Percentiles rank a stretch among this genome's conserved stretches.
Evolutionary conservation across 2,888 invertebrate species (phyloP).

Genomic region (Megastigmus dorsalis): DNA sequence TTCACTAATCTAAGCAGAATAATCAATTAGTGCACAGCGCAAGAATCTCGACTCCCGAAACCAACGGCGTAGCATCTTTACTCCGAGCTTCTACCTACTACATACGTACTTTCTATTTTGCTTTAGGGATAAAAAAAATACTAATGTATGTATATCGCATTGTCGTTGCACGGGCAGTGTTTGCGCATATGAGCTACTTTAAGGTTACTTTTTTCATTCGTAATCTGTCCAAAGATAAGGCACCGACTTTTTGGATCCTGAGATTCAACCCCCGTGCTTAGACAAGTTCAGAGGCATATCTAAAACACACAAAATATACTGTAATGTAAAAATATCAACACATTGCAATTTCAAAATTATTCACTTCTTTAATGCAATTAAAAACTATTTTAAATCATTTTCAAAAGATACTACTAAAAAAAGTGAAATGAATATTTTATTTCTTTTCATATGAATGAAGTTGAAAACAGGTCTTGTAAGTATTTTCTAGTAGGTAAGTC

Average conservation of each 20-base stretch:
- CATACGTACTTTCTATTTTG: slow-evolving; percentile 62
- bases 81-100: slow-evolving; percentile 66
- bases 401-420: too few relatives aligned
- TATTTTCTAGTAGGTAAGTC: too few relatives aligned
- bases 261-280: slow-evolving; percentile 83
- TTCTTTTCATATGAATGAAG: too few relatives aligned
- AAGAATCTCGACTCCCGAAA: slow-evolving; percentile 28
- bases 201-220: slow-evolving; percentile 44
- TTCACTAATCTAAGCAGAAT: slow-evolving; percentile 41
- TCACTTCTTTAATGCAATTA: too few relatives aligned
- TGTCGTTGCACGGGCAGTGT: slow-evolving; percentile 74
- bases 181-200: slow-evolving; percentile 60
- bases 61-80: slow-evolving; percentile 46
- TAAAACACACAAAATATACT: slow-evolving; percentile 76
- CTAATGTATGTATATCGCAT: slow-evolving; percentile 70
- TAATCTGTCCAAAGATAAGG: slow-evolving; percentile 65
- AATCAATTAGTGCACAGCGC: slow-evolving; percentile 14
- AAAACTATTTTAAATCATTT: too few relatives aligned
- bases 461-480: too few relatives aligned
- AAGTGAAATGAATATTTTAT: too few relatives aligned
- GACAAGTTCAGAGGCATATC: slow-evolving; percentile 94
- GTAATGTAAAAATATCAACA: not conserved
- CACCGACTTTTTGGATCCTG: slow-evolving; percentile 71
- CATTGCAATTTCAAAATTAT: too few relatives aligned
- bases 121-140: slow-evolving; percentile 72